phyloP scores from a whole-genome alignment of 2,888 invertebrate species.

The Lobophora halterata region DNA sequence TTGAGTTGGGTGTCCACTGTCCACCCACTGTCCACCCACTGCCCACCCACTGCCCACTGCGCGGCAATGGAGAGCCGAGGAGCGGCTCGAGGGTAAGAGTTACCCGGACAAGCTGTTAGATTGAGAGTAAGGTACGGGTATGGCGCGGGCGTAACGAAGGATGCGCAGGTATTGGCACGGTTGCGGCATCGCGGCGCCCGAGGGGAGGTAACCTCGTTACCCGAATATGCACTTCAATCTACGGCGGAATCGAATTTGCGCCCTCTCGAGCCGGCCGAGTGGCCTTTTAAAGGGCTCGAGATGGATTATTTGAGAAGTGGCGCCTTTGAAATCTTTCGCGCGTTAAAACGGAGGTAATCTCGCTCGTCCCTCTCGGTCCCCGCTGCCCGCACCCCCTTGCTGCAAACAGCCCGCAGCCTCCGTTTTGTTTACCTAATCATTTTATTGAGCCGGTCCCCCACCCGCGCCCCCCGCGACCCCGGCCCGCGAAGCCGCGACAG shows the following conservation, averaged over 20 bases:
- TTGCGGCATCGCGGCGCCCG: constrained; percentile 20
- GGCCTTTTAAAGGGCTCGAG: constrained; percentile 61
- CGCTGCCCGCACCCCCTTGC: constrained; percentile 30
- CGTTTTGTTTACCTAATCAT: constrained; percentile 76
- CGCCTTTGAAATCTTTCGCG: constrained; percentile 78
- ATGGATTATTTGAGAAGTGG: constrained; percentile 79
- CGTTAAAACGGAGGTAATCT: constrained; percentile 80
- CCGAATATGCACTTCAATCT: constrained; percentile 76
- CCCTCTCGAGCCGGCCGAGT: constrained; percentile 43
- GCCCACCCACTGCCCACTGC: too few relatives aligned
- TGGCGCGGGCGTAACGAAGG: constrained; percentile 14
- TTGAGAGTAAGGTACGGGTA: too few relatives aligned
- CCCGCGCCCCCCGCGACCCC: constrained; percentile 14
- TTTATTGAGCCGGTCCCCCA: constrained; percentile 51
- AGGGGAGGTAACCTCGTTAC: constrained; percentile 61
- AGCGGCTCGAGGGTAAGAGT: too few relatives aligned
- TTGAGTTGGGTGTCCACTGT: too few relatives aligned
- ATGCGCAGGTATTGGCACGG: constrained; percentile 31
- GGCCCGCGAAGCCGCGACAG: constrained; percentile 51
- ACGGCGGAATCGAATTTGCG: constrained; percentile 67
- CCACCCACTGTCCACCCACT: too few relatives aligned
- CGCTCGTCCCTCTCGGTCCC: constrained; percentile 40
- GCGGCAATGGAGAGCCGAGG: too few relatives aligned
- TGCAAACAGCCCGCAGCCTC: constrained; percentile 56
- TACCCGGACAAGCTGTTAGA: constrained; percentile 7